A percentile compares a stretch with the other conserved stretches of the same genome.
These are phyloP conservation scores for Lasioglossum zephyrum DNA, from an alignment of 2,888 invertebrate species.

Conservation along the genomic window DNA sequence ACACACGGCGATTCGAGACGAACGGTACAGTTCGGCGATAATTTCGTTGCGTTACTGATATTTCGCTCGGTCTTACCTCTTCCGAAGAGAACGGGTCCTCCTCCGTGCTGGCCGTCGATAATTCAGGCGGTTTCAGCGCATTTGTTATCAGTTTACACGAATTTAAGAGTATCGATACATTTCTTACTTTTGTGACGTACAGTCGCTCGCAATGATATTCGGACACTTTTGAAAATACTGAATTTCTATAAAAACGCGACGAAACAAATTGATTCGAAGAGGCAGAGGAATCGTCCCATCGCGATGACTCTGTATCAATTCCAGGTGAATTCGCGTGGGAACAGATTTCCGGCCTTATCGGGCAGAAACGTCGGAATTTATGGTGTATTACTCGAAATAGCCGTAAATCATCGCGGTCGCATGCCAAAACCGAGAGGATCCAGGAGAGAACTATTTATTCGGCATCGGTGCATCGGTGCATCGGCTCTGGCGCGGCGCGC, in stretches of 20 bases:
- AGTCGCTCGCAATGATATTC: too few species aligned
- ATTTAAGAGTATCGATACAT: too few species aligned
- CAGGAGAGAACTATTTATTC: conserved; percentile 38
- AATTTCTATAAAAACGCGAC: neutral
- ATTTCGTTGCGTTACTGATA: neutral
- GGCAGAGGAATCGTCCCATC: neutral
- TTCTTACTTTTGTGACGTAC: too few species aligned
- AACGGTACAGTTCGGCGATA: neutral
- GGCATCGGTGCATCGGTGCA: conserved; percentile 4
- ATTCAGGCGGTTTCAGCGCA: neutral
- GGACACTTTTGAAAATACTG: too few species aligned
- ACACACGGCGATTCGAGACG: neutral
- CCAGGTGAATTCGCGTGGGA: conserved; percentile 1
- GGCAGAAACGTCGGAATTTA: conserved; percentile 34
- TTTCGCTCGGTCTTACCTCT: neutral
- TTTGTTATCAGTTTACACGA: neutral
- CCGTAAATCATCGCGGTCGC: conserved; percentile 46
- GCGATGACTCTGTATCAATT: neutral
- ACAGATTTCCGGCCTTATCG: conserved; percentile 27
- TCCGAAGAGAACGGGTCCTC: neutral
- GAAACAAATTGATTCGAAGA: neutral
- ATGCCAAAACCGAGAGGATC: conserved; percentile 8
- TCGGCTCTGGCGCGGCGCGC: neutral
- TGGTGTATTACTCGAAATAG: conserved; percentile 47
- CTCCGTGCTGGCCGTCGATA: neutral